A percentile compares a stretch with the other conserved stretches of the same genome.
These are phyloP conservation scores for Remorina albescens DNA, from an alignment of 2,797 vertebrate genomes.

Conservation along the genomic window DNA sequence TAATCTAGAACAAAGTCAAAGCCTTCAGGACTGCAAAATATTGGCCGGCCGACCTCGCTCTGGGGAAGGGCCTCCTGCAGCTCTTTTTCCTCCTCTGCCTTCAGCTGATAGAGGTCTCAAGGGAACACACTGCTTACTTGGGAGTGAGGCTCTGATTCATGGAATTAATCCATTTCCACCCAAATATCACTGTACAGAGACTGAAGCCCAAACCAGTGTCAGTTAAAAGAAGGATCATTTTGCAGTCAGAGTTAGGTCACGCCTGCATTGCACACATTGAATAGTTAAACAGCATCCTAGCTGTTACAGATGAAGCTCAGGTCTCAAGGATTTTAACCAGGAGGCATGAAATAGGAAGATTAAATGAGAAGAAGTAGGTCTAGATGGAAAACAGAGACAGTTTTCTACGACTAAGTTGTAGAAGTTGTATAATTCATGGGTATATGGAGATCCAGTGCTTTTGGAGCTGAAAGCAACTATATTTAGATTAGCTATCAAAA, in stretches of 20 bases:
- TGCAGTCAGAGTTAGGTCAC: constrained; percentile 25
- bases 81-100: constrained; percentile 48
- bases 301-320: constrained; percentile 27
- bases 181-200: constrained; percentile 56
- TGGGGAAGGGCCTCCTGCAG: constrained; percentile 40
- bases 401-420: background rate
- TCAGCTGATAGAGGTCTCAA: constrained; percentile 40
- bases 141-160: constrained; percentile 38
- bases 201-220: constrained; percentile 25
- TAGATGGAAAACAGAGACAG: constrained; percentile 7
- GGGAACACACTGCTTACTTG: constrained; percentile 27
- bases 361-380: background rate
- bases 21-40: constrained; percentile 37
- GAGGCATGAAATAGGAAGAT: background rate
- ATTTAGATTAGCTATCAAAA: background rate
- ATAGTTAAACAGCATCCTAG: constrained; percentile 48
- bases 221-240: constrained; percentile 33
- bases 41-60: constrained; percentile 38
- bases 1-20: constrained; percentile 63
- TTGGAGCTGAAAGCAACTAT: background rate
- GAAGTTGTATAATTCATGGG: background rate
- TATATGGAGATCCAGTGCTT: background rate
- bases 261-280: constrained; percentile 49
- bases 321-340: constrained; percentile 13
- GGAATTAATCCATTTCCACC: constrained; percentile 49